These are phyloP conservation scores for Laspeyria flexula DNA, from an alignment of 2,888 invertebrate species.

Conservation along the genomic window DNA sequence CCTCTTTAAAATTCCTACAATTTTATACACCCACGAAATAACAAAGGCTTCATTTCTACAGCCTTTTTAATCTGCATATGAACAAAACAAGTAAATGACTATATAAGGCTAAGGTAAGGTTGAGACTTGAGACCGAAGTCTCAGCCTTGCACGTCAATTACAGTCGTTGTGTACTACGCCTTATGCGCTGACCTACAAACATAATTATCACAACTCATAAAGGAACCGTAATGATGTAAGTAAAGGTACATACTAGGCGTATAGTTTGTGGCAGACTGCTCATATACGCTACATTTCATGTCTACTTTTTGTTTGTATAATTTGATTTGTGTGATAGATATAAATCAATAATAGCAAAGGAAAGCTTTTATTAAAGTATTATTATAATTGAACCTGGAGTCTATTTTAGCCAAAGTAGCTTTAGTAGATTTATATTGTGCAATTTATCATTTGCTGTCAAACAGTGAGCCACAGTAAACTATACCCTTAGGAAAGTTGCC, in stretches of 20 bases:
- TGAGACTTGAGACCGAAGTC: not conserved
- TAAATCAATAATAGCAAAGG: too few relatives aligned
- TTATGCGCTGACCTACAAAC: constrained; percentile 25
- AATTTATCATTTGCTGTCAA: too few relatives aligned
- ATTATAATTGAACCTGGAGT: too few relatives aligned
- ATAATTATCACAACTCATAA: constrained; percentile 29
- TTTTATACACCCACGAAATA: too few relatives aligned
- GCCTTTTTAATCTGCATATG: not conserved
- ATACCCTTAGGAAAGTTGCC: not conserved
- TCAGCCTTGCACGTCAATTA: constrained; percentile 9
- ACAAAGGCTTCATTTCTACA: too few relatives aligned
- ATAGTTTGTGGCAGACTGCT: not conserved
- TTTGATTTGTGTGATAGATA: not conserved
- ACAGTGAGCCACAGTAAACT: not conserved
- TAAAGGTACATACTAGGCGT: not conserved
- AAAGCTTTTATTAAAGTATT: too few relatives aligned
- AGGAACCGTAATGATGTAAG: constrained; percentile 33
- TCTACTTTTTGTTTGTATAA: not conserved
- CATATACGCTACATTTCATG: not conserved
- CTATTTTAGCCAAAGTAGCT: too few relatives aligned
- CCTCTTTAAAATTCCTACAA: too few relatives aligned
- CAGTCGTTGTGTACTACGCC: constrained; percentile 6
- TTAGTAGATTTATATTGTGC: too few relatives aligned
- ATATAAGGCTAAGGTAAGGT: constrained; percentile 1
- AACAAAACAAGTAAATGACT: not conserved